Evolutionary conservation across 1,140 invertebrate genomes (phyloP).

Genomic region (Drosophila santomea): DNA sequence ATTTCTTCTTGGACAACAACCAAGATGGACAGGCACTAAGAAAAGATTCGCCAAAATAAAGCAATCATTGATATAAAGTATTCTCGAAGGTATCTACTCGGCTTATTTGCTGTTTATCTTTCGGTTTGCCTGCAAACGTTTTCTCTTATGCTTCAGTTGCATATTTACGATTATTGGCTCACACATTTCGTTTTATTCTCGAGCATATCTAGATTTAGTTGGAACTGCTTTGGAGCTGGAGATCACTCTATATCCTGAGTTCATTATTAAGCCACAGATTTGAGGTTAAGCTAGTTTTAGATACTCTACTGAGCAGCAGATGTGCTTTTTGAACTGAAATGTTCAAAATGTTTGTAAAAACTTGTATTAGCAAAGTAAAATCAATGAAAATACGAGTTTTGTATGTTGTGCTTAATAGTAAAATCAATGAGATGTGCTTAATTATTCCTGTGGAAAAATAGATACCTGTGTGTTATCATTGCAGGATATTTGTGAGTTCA

Average conservation of each 20-base stretch:
- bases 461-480: not conserved
- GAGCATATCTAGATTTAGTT: constrained; percentile 40
- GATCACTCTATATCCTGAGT: constrained; percentile 32
- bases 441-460: not conserved
- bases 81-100: constrained; percentile 19
- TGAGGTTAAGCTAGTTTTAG: constrained; percentile 23
- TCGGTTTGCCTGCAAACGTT: constrained; percentile 31
- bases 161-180: constrained; percentile 61
- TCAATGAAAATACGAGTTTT: not conserved
- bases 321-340: not conserved
- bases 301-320: constrained; percentile 9
- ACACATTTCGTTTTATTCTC: constrained; percentile 37
- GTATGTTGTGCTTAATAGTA: not conserved
- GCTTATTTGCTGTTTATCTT: constrained; percentile 17
- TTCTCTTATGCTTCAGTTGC: constrained; percentile 39
- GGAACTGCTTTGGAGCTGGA: constrained; percentile 5
- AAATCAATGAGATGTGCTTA: not conserved
- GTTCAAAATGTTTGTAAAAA: not conserved
- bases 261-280: constrained; percentile 53
- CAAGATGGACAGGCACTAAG: constrained; percentile 7
- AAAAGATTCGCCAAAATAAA: constrained; percentile 25
- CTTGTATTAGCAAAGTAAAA: not conserved
- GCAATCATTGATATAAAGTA: constrained; percentile 48
- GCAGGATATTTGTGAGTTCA: not conserved
- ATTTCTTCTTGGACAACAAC: not conserved